Evolutionary conservation across 2,888 invertebrate species (phyloP), one percentile per base, ranked within the genome.

Genomic region (Oligia latruncula): DNA sequence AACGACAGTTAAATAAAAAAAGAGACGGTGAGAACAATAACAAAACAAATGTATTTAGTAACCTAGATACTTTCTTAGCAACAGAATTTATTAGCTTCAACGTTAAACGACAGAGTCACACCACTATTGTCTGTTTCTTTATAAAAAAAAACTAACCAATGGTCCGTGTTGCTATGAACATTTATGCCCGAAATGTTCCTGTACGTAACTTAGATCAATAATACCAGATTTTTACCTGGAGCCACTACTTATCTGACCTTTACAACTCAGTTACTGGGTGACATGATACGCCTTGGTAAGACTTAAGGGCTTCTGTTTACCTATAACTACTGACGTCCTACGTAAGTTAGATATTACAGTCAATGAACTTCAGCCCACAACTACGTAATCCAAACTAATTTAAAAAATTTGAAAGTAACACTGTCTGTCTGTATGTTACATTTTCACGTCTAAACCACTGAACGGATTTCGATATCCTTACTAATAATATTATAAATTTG

Each of bases 61-160:
- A 78, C 81, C 89, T 74, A 87, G 74, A 84, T 89, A 79, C 66
- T 79, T 46, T 74, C 76, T 23, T 77, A 82, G 77, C 87, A 78
- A 87, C 85, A 66, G 71, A 64, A 87, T 71, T 15, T 35, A 73
- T 73, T 83, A 74, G 9, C 55, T 70, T 66, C 29, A 58, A 66
- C 20, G 20, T 66, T 40, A 71, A 64, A 67, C 29, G n/a, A 72
- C 49, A 58, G 49, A 86, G 49, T 60, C 60, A 15, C 65, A 73
- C 49, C 6, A 60, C 64, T 17, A 71, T 71, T 74, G 60, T 74
- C 17, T 29, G 58, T 43, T 81, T 70, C 20, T 60, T 52, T 17
- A 62, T 40, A 43, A 4, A 62, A 62, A 46, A 46, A 46, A 72
- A 49, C 17, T 23, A 8, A 20, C 55, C 23, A 65, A 78, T 40